Evolutionary conservation across 2,113 vertebrate species (phyloP).

Genomic region (Prolemur simus): DNA sequence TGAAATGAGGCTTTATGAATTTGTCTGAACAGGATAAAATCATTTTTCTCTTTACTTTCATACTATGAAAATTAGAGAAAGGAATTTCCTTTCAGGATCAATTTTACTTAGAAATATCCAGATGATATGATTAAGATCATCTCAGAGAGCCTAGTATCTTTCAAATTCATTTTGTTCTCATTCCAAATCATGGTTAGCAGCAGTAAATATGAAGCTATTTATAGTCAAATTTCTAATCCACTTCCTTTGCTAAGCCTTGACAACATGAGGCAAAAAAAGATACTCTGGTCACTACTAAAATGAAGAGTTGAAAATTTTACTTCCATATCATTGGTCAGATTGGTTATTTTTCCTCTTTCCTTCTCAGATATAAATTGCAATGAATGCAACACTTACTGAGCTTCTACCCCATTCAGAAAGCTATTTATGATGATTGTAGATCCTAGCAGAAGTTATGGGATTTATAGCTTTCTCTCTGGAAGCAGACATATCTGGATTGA

Average conservation of each 20-base stretch:
- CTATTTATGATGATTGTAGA: neutral
- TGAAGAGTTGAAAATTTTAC: neutral
- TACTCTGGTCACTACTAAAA: neutral
- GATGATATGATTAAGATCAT: conserved; percentile 3
- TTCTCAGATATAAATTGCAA: neutral
- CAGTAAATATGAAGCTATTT: neutral
- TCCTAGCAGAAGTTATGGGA: neutral
- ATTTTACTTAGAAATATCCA: neutral
- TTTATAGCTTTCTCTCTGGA: neutral
- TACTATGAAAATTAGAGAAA: conserved; percentile 2
- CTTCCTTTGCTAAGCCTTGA: neutral
- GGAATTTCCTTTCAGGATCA: neutral
- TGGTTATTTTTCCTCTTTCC: neutral
- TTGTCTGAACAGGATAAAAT: neutral
- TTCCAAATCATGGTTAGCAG: neutral
- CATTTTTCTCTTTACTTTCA: conserved; percentile 38
- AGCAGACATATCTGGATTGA: neutral
- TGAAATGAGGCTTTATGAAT: conserved; percentile 43
- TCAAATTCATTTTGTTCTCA: neutral
- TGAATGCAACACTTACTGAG: neutral
- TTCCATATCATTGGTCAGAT: neutral
- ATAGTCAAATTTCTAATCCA: neutral
- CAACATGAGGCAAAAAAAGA: neutral
- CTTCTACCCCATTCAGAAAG: neutral
- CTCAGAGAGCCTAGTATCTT: neutral